Evolutionary conservation across 2,113 vertebrate genomes (phyloP), one percentile per base, ranked within the genome.

Genomic region (Muscicapa adusta): DNA sequence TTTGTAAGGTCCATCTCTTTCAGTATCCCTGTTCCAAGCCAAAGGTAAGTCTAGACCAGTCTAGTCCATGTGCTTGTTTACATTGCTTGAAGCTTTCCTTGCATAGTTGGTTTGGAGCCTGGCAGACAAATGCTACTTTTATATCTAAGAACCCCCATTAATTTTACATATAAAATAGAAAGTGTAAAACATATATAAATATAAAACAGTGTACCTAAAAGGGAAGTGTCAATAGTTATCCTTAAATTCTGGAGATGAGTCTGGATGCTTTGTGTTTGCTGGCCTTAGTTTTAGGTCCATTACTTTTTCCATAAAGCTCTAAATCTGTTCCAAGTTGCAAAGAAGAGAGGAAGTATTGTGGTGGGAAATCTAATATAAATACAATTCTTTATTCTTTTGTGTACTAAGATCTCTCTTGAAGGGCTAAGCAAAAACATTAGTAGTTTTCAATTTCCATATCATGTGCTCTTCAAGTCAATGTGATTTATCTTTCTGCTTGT

Each of bases 1-100:
- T 99, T 96, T 99, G 99, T 97, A 99, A 99, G 97, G 99, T 99
- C 83, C 99, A 99, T 91, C 98, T 99, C 90, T 99, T 99, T 96
- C 98, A 99, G 86, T 99, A 99, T 94, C 99, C 99, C 40, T 99
- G 99, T 96, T 99, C 99, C 91, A 99, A 98, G 74, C 94, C 98
- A 94, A 99, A 99, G 99, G 99, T 99, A 91, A 96, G 96, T 74
- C 87, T 88, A 77, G 65, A 65, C 43, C 38, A 16, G 60, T 33
- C 60, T 76, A 28, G 67, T 90, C 56, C 70, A 3, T 31, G 18
- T 68, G 25, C 60, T 70, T 78, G 43, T 82, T 85, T 78, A 31
- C 20, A 9, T 6, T 85, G 29, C 33, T 10, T 67, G 56, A 81
- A 65, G 54, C 36, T 71, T 76, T 86, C 51, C n/a, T 71, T 89